Conservation (phyloP, 2,113 vertebrate species). For the Numida meleagris region DNA sequence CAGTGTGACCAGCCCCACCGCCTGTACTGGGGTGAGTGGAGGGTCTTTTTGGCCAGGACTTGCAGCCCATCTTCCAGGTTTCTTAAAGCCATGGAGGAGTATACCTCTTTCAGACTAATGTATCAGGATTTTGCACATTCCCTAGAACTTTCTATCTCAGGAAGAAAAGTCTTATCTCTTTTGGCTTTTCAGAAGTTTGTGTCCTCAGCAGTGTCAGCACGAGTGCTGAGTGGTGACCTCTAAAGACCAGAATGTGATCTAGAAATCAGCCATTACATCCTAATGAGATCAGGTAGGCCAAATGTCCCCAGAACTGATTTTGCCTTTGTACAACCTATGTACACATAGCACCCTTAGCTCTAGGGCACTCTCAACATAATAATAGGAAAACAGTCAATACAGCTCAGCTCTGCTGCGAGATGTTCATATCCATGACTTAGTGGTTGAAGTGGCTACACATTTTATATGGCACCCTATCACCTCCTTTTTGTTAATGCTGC, state of each 20-base stretch:
- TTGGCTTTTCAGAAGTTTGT: background rate
- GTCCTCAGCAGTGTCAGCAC: background rate
- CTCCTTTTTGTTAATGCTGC: background rate
- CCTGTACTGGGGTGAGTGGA: background rate
- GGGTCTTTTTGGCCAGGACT: background rate
- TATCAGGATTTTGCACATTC: background rate
- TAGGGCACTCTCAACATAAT: background rate
- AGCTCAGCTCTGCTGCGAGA: background rate
- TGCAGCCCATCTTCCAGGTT: background rate
- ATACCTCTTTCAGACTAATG: background rate
- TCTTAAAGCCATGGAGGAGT: background rate
- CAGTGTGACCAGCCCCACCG: background rate
- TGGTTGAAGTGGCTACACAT: background rate
- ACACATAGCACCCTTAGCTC: background rate
- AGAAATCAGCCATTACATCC: background rate
- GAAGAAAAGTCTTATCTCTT: background rate
- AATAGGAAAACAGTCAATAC: background rate
- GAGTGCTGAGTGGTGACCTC: background rate
- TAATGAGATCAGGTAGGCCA: background rate
- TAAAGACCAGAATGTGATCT: background rate
- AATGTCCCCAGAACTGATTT: background rate
- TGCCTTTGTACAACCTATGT: background rate
- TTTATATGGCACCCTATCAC: accelerated
- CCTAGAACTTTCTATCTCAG: background rate
- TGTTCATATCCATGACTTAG: background rate